Evolutionary conservation across 2,113 vertebrate species (phyloP), one percentile per base, ranked within the genome.

Genomic region (Vulpes vulpes): DNA sequence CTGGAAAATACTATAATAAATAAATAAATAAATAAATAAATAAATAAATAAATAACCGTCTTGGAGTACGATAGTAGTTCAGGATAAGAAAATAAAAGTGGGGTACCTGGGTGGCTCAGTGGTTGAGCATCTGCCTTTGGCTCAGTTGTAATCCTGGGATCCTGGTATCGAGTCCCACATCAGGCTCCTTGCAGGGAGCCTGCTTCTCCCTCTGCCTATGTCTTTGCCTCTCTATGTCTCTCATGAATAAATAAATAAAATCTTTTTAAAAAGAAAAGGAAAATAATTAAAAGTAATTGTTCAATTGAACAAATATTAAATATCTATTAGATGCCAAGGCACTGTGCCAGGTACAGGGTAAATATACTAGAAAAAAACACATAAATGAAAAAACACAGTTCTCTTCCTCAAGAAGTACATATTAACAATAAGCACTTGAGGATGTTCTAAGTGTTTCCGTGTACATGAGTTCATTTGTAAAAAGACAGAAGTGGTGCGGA

Each of bases 271-370:
- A 43, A 96, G 60, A 87, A 25, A 69, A 90, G 85, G 89, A 76
- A 88, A 85, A 92, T 74, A 67, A 94, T 78, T 93, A 51, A 80
- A 94, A 89, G n/a, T 43, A 83, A 94, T 14, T 94, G 85, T 76
- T 87, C 38, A 90, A 51, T 9, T 92, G 35, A 89, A 78, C 59
- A 80, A 86, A 35, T 53, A 78, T 30, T 78, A 87, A 82, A 9
- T 17, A 38, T 55, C 65, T 87, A 55, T 67, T 14, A 82, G 62
- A 89, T 55, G 30, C 51, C 94, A 97, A 96, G 51, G 43, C 38
- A 27, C 55, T 38, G 25, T 57, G 30, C 79, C 67, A 92, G 80
- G 84, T 17, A 65, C 25, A 78, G n/a, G n/a, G 55, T 35, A 25
- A 57, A 38, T 2, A 4, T 43, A 60, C 73, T 8, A 91, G 65